Conservation (phyloP, 92 coral and sea anemone species). For the Phenganax subtilis region DNA sequence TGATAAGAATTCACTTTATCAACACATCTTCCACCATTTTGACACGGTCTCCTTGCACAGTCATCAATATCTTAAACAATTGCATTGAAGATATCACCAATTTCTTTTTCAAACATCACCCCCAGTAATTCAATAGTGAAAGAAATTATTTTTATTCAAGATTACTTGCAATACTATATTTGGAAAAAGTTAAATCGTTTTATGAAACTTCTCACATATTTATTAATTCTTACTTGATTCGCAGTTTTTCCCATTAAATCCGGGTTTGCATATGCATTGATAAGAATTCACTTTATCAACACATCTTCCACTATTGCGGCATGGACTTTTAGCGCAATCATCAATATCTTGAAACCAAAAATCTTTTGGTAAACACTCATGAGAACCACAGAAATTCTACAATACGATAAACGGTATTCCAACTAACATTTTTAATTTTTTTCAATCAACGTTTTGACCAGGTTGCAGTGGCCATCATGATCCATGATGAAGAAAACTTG, state of each 20-base stretch:
- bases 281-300: constrained; percentile 20
- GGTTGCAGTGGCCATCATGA: no score
- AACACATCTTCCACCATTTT: background rate
- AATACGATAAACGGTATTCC: no score
- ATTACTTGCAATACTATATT: no score
- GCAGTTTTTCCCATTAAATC: constrained; percentile 19
- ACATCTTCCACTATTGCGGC: background rate
- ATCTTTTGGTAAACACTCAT: no score
- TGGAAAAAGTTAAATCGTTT: no score
- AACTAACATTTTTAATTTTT: no score
- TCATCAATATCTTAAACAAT: constrained; percentile 1
- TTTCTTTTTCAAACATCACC: constrained; percentile 1
- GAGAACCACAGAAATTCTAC: no score
- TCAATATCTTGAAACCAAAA: background rate
- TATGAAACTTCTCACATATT: background rate
- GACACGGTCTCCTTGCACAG: constrained; percentile 14
- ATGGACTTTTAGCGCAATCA: background rate
- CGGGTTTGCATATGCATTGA: background rate
- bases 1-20: constrained; percentile 20
- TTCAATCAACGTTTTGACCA: no score
- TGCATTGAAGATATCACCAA: background rate
- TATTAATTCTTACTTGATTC: constrained; percentile 15
- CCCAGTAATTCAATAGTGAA: background rate
- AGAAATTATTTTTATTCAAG: background rate
- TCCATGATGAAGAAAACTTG: no score